These are phyloP conservation scores for Junco hyemalis DNA, from an alignment of 2,113 vertebrate species.

Conservation along the genomic window DNA sequence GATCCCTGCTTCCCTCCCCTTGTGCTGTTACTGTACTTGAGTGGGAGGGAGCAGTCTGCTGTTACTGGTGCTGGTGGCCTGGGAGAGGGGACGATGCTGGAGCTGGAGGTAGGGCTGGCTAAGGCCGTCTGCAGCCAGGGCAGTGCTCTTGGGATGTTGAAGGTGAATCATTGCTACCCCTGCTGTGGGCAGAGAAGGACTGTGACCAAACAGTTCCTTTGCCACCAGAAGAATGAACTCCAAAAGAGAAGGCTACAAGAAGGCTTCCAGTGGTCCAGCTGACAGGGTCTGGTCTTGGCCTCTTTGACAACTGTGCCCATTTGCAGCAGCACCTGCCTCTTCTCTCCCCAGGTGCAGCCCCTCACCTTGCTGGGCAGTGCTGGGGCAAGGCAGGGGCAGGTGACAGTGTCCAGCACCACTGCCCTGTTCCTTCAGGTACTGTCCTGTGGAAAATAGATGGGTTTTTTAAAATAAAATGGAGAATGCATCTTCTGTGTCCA, in stretches of 20 bases:
- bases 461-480: neutral
- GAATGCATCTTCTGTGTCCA: neutral
- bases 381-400: neutral
- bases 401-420: neutral
- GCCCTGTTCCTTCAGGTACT: neutral
- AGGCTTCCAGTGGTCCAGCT: neutral
- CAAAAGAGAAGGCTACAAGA: neutral
- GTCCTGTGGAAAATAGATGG: neutral
- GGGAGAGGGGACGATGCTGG: neutral
- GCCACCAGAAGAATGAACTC: neutral
- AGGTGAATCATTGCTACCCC: neutral
- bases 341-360: neutral
- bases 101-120: neutral
- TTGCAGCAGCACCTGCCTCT: neutral
- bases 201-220: neutral
- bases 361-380: neutral
- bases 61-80: neutral
- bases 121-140: neutral
- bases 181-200: neutral
- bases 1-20: neutral
- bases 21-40: neutral
- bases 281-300: fast-evolving
- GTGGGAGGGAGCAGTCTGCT: neutral
- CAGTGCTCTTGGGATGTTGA: neutral
- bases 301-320: fast-evolving